Evolutionary conservation across 2,888 invertebrate genomes (phyloP), one percentile per base, ranked within the genome.

Genomic region (Euclidia mi): DNA sequence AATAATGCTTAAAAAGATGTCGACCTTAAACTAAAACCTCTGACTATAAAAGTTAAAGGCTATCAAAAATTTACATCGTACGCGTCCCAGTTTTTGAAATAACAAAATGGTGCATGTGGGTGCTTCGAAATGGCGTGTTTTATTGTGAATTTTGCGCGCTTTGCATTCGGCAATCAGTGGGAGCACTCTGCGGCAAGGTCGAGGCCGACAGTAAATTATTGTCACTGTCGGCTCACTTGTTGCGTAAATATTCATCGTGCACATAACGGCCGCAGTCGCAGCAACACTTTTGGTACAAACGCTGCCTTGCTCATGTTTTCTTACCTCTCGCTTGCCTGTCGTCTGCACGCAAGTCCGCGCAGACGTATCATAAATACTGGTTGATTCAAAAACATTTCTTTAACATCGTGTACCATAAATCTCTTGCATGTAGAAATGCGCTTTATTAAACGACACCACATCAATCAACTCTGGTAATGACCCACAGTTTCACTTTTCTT

Each of bases 31-130:
- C 84, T 82, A 87, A 90, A 91, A 88, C 84, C 77, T 80, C 82
- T 81, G 84, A 87, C 87, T 85, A 87, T 89, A 87, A 89, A 88
- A 79, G 81, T 82, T 83, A 87, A 92, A 92, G 92, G 92, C 87
- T 90, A 89, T 88, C 88, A 85, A 87, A n/a, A 90, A 89, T 89
- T 86, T 87, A 87, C 82, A 88, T 89, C 86, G 84, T 76, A 79
- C 80, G 79, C 88, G 93, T 91, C 89, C 91, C 87, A 91, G 80
- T 90, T 92, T 82, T 84, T 79, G 81, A 75, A 88, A 85, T 85
- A 79, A 81, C 85, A 86, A 88, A 85, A 87, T 87, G 82, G 86
- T 84, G 76, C 79, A 88, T 85, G 88, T 89, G 88, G 90, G 90
- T 85, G 88, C 82, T 69, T 70, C 71, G 71, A 78, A 82, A 84